Evolutionary conservation across 2,113 vertebrate genomes (phyloP).

Genomic region (Oxyruncus cristatus): DNA sequence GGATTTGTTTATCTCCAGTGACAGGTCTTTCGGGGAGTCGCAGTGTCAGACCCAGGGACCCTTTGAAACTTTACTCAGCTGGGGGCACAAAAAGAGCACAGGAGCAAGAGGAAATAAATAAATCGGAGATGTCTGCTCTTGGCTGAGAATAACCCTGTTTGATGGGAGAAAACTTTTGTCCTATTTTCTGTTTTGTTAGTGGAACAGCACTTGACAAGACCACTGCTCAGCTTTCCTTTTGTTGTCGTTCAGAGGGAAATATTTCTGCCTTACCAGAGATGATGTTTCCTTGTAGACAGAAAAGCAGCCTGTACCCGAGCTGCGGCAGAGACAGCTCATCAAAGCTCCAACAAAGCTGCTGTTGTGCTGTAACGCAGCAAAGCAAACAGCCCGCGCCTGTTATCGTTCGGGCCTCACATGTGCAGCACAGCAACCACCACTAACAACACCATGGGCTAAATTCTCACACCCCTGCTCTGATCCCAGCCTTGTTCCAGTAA

Average conservation of each 20-base stretch:
- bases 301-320: background rate
- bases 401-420: background rate
- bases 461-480: background rate
- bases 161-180: constrained; percentile 5
- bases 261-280: background rate
- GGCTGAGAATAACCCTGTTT: background rate
- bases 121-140: background rate
- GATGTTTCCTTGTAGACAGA: constrained; percentile 15
- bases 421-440: background rate
- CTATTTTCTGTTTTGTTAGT: constrained; percentile 21
- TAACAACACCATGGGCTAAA: background rate
- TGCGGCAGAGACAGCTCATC: constrained; percentile 12
- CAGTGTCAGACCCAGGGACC: background rate
- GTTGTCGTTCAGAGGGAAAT: background rate
- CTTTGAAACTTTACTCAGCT: background rate
- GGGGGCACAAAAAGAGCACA: background rate
- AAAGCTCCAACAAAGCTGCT: constrained; percentile 1
- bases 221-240: background rate
- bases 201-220: background rate
- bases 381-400: background rate
- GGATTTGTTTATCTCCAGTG: background rate
- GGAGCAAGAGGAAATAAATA: background rate
- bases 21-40: background rate
- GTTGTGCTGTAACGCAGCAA: background rate
- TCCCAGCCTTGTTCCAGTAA: background rate